Base-by-base conservation (phyloP, 2,888 invertebrate species). In the Sarcophaga caerulescens region DNA sequence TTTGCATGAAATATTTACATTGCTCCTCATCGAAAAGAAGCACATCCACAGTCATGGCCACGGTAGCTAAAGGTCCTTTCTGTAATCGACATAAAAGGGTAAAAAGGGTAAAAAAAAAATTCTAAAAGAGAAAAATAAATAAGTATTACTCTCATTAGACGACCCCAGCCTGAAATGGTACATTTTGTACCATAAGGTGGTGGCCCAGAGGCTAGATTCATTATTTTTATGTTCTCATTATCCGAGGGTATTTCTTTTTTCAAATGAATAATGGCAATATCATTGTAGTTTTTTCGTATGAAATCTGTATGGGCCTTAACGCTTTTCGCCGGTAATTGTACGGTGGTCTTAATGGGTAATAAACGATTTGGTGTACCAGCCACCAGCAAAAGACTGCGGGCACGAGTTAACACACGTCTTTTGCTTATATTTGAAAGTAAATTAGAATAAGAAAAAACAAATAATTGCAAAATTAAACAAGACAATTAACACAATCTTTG, bases 161-260 rank as follows among this genome's bases (percentile, higher is more conserved):
- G 84, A 2, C 90, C 90, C 89, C 89, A 90, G 52, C 90, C 90
- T 63, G 89, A 60, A 6, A 83, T 84, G 1, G 68, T 80, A 71
- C 89, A 89, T n/a, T 44, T 69, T 1, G 45, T 10, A 6, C 85
- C 85, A 65, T 71, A 85, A 1, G 60, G n/a, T 2, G 85, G 85
- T 23, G 87, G 82, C 0, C 11, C 35, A 0, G 8, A 59, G 3
- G 87, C 80, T 63, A 88, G 11, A 8, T 69, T n/a, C 3, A 88
- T 78, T 47, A 85, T 71, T 79, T 87, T 70, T 1, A 85, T 84
- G 11, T n/a, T 59, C 5, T 63, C 68, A 70, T 78, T 87, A 57
- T 84, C 57, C 5, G 69, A 59, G 0, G 84, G 73, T 23, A 89
- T 81, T n/a, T 66, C 44, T 8, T 59, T 52, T 45, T 87, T 87